Evolutionary conservation across 2,113 vertebrate species (phyloP), one percentile per base, ranked within the genome.

Genomic region (Vanacampus margaritifer): DNA sequence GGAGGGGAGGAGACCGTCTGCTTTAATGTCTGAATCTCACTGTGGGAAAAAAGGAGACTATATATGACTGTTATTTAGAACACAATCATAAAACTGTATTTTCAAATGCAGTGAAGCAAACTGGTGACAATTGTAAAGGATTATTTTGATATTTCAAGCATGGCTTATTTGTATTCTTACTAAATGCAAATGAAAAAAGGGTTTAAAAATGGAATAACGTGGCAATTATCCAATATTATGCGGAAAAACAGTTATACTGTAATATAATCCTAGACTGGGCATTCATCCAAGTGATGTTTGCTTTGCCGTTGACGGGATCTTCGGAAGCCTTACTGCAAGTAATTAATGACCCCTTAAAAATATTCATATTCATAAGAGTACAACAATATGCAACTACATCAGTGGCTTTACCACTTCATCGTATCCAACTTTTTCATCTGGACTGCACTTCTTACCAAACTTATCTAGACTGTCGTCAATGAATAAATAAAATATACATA

Each of bases 21-120:
- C 90, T 93, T 96, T 65, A 98, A 89, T 66, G 88, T 86, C 79
- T 96, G 93, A 86, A 99, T 95, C 91, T 99, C 95, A 88, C 97
- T 99, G 81, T 60, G 45, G 23, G n/a, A 59, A 71, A 62, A 68
- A 72, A 64, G 0, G 11, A 71, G 37, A 71, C 24, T 32, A 11
- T 24, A 24, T 6, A 26, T 43, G 6, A 16, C 21, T 43, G 11
- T 46, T 19, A 57, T 17, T 56, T 56, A 56, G 12, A 14, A 56
- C 12, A n/a, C 45, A 37, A 24, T 39, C 35, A n/a, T 54, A 35
- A 67, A 46, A 43, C 35, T 39, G 4, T 6, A 7, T 54, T 69
- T 39, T 21, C 21, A n/a, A 64, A 36, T 50, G 70, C 32, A 45
- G 28, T n/a, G 0, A 53, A 75, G 60, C 23, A 53, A 64, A 66